Conservation (phyloP, 1,140 invertebrate genomes). For the Drosophila serrata region DNA sequence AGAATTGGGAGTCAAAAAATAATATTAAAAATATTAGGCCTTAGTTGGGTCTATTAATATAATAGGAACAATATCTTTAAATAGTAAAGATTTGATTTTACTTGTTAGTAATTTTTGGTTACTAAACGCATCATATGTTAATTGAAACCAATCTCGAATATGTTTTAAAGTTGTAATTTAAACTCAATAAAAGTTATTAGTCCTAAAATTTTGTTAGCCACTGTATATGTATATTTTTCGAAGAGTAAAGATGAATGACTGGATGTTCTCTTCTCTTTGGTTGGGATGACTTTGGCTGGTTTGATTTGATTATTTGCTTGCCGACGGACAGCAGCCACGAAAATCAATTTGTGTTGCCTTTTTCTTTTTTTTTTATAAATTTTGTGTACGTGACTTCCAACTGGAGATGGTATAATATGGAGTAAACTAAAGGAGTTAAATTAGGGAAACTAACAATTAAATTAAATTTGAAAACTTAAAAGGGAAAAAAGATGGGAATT, state of each 20-base stretch:
- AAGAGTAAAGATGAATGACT: constrained; percentile 34
- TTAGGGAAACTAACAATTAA: neutral
- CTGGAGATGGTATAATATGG: constrained; percentile 30
- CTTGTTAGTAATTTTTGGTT: too few species aligned
- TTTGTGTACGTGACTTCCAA: constrained; percentile 67
- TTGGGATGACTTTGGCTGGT: constrained; percentile 28
- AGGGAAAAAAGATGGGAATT: neutral
- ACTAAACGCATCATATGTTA: too few species aligned
- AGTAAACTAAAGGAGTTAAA: constrained; percentile 15
- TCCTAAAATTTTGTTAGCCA: neutral
- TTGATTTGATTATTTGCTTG: constrained; percentile 77
- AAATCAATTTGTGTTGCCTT: constrained; percentile 69
- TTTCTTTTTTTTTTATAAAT: constrained; percentile 39
- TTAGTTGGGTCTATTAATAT: neutral
- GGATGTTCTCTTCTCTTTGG: constrained; percentile 8
- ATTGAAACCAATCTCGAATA: too few species aligned
- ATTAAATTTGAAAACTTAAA: neutral
- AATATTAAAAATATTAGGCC: neutral
- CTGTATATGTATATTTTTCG: constrained; percentile 11
- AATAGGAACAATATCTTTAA: neutral
- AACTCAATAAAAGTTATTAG: too few species aligned
- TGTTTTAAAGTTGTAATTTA: neutral
- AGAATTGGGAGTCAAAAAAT: neutral
- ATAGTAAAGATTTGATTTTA: too few species aligned
- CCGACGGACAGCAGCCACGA: constrained; percentile 57